A percentile compares a stretch with the other conserved stretches of the same genome.
phyloP scores from a whole-genome alignment of 2,113 vertebrate genomes.

The cattle (Bos taurus) region DNA sequence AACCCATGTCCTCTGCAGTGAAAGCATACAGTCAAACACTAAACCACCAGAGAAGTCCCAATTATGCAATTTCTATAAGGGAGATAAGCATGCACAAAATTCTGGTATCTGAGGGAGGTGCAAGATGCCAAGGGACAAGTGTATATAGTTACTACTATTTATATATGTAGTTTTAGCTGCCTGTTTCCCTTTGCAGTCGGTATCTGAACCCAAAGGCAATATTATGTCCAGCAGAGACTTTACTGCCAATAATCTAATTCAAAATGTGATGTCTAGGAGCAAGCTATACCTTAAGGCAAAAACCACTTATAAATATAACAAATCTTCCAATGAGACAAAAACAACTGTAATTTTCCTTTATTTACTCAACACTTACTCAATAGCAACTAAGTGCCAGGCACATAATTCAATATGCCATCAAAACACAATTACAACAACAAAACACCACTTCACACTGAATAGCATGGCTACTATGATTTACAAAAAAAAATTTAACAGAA shows the following conservation, averaged over 20 bases:
- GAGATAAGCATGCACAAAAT: background rate
- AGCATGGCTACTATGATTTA: background rate
- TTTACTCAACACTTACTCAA: background rate
- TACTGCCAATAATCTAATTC: background rate
- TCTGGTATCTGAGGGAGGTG: background rate
- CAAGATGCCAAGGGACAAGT: background rate
- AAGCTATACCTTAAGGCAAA: background rate
- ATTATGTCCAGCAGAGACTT: background rate
- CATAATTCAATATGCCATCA: background rate
- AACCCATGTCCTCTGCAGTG: background rate
- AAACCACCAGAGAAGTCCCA: background rate
- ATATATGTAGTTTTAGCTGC: background rate
- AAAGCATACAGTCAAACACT: background rate
- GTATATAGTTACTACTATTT: background rate
- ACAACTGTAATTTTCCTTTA: background rate
- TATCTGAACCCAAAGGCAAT: background rate
- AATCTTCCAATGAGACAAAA: background rate
- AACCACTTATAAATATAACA: background rate
- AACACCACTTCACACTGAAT: background rate
- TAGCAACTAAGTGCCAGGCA: background rate
- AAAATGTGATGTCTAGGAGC: background rate
- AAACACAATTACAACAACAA: background rate
- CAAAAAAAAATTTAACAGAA: background rate
- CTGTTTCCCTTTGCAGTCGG: background rate
- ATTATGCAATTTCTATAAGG: background rate